Conservation (phyloP, 23 tunicate species). For the Styela plicata region DNA sequence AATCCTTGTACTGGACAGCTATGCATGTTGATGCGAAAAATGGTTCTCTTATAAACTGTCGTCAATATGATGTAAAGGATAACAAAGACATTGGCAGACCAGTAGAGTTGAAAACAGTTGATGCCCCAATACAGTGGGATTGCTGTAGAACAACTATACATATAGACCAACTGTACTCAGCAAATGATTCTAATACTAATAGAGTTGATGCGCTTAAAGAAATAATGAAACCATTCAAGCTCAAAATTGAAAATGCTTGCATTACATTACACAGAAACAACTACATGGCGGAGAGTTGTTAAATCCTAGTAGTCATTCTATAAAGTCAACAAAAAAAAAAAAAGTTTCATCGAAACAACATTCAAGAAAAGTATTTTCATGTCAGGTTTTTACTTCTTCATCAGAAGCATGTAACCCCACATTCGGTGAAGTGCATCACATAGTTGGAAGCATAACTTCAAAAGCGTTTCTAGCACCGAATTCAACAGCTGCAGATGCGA, state of each 20-base stretch:
- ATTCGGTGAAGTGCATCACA: background rate
- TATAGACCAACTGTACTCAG: background rate
- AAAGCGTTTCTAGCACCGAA: background rate
- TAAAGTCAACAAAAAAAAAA: background rate
- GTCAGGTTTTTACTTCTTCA: background rate
- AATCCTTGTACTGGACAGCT: background rate
- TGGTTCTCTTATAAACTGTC: background rate
- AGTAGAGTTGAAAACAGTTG: background rate
- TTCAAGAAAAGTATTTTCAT: background rate
- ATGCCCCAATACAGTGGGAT: background rate
- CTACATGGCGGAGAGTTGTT: background rate
- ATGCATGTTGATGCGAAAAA: conserved; percentile 8
- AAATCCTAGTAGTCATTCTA: background rate
- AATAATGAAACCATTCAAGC: background rate
- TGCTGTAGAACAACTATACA: background rate
- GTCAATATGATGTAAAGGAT: conserved; percentile 10
- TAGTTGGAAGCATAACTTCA: background rate
- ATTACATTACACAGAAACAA: background rate
- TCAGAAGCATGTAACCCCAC: background rate
- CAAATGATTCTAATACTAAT: background rate
- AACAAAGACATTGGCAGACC: conserved; percentile 8
- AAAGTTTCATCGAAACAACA: background rate
- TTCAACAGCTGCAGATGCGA: background rate
- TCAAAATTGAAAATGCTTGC: background rate
- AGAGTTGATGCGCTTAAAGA: background rate